Evolutionary conservation across 2,888 invertebrate genomes (phyloP).

Genomic region (Drosophila imparisetae): DNA sequence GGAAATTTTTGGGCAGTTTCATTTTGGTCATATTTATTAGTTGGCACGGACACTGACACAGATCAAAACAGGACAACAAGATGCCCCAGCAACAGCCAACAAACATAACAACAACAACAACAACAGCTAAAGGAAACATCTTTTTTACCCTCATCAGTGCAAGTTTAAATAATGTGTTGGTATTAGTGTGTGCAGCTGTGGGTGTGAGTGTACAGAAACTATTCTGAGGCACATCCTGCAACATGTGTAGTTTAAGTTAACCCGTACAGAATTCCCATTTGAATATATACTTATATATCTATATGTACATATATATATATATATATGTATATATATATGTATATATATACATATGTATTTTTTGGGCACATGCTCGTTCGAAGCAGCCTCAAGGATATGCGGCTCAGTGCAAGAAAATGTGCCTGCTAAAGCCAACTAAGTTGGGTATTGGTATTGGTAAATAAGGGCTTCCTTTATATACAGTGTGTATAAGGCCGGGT

Average conservation of each 20-base stretch:
- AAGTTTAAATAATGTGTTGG: slow-evolving; percentile 70
- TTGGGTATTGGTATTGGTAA: slow-evolving; percentile 16
- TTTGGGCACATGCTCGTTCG: slow-evolving; percentile 39
- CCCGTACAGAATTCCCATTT: slow-evolving; percentile 39
- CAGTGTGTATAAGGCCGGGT: slow-evolving; percentile 19
- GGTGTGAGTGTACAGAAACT: slow-evolving; percentile 45
- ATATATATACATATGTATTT: slow-evolving; percentile 11
- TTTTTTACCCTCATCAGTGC: slow-evolving; percentile 77
- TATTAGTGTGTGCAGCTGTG: slow-evolving; percentile 32
- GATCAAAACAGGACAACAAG: slow-evolving; percentile 78
- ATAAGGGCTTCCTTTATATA: slow-evolving; percentile 18
- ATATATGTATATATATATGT: slow-evolving; percentile 3
- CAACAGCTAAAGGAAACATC: slow-evolving; percentile 66
- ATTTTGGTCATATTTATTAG: slow-evolving; percentile 84
- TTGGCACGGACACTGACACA: slow-evolving; percentile 74
- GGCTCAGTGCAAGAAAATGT: slow-evolving; percentile 59
- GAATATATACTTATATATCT: slow-evolving; percentile 31
- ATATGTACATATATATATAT: background rate
- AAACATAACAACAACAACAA: slow-evolving; percentile 21
- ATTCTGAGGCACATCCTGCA: slow-evolving; percentile 68
- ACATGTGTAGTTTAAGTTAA: slow-evolving; percentile 57
- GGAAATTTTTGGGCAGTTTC: slow-evolving; percentile 82
- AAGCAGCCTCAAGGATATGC: slow-evolving; percentile 70
- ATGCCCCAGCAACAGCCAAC: slow-evolving; percentile 39
- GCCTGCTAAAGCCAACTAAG: slow-evolving; percentile 29